Evolutionary conservation across 1,140 invertebrate species (phyloP), one percentile per base, ranked within the genome.

Genomic region (Drosophila willistoni): DNA sequence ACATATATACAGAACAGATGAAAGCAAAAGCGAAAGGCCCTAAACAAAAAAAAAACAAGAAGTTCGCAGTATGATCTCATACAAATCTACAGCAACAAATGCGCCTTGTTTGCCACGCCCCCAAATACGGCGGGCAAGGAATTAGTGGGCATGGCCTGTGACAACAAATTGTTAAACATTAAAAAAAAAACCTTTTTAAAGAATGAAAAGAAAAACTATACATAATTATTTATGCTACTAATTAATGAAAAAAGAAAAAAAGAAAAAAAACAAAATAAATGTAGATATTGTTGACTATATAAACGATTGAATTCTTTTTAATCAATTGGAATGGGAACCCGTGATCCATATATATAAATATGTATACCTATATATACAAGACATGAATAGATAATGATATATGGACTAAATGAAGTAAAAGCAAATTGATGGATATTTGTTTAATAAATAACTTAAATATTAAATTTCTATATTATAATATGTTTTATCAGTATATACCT

Each of bases 231-330:
- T 83, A 77, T 83, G 84, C 81, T 89, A 80, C 84, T 87, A 89
- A 89, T 87, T 87, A 87, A 80, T 83, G 60, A 74, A 47, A 76
- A 17, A 12, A 51, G 22, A 51, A 4, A 22, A 22, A 12, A 51
- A 22, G 2, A 68, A 87, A 29, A 29, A 29, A 29, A 29, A 29
- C 29, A 29, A 59, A 59, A 83, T 89, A 83, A 89, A 87, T 89
- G 84, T 87, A 83, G 84, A 89, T 89, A 86, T 89, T 89, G 83
- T 83, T 87, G 84, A 89, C 68, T 64, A 77, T 83, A 81, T 51
- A 65, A 81, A 44, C 41, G 44, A 13, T 3, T 0, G 5, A 29
- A 29, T 29, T 29, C 6, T 29, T 29, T 29, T 29, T 29, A 29
- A 29, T 29, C 29, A 29, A 29, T 12, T 34, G 13, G 29, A 22